Evolutionary conservation across 2,113 vertebrate genomes (phyloP), one percentile per base, ranked within the genome.

Genomic region (Syngnathus scovelli): DNA sequence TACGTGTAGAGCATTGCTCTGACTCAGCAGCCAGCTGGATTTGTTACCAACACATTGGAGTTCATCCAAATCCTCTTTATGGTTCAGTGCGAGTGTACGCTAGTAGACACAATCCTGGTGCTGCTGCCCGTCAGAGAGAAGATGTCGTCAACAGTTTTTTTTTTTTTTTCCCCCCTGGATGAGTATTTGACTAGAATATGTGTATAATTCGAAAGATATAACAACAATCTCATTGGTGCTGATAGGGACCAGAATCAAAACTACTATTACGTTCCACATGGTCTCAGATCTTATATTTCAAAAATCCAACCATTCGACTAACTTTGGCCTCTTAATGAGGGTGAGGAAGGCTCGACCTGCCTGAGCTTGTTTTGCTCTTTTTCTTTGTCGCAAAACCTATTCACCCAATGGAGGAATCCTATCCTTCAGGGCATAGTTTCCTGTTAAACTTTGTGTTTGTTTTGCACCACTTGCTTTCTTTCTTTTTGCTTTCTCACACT

Each of bases 1-100:
- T 46, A 19, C 67, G 41, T 66, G 61, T n/a, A n/a, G 62, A 68
- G 46, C 70, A 9, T 59, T 33, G 66, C 70, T 74, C 70, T 76
- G 82, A 86, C 80, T 84, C 77, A 83, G 83, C 82, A 74, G 79
- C 69, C 76, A 77, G 33, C 77, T 66, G 70, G 70, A 70, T 81
- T 21, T 75, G 72, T 61, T 71, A 69, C 73, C 70, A 76, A 62
- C 75, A 68, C 64, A 54, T 59, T 73, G 78, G 77, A 77, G 58
- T 56, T 37, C 13, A 38, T 75, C 75, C 74, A 78, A 72, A 19
- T 67, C 62, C 27, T 60, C 48, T 74, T 41, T 36, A 27, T 1
- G 18, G 68, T 75, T 83, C 70, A 77, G 4, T 56, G 68, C 76
- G 54, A 63, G 60, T n/a, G 67, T 71, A 44, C 59, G 68, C 54